Percentiles rank a stretch among this genome's conserved stretches.
These are phyloP conservation scores for Holothuria leucospilota DNA, from an alignment of 53 echinoderm and acorn worm species.

Conservation along the genomic window DNA sequence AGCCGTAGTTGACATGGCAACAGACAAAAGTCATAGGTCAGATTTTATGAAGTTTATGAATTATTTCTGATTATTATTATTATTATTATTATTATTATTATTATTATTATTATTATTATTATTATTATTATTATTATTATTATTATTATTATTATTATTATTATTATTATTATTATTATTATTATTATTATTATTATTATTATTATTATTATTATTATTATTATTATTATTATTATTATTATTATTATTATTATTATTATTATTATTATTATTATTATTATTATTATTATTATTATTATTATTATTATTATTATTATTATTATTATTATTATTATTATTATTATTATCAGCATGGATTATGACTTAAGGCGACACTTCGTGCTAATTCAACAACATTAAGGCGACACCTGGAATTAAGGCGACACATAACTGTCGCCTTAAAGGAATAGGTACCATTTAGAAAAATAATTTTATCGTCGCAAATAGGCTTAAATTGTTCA, in stretches of 20 bases:
- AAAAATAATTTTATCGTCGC: too few species aligned
- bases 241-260: neutral
- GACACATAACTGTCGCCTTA: too few species aligned
- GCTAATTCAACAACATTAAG: too few species aligned
- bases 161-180: neutral
- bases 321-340: slow-evolving; percentile 22
- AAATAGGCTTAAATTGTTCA: too few species aligned
- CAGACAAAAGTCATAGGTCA: too few species aligned
- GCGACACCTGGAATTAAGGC: too few species aligned
- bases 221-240: neutral
- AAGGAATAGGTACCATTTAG: too few species aligned
- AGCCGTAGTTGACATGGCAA: too few species aligned
- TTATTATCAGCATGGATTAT: too few species aligned
- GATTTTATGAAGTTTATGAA: too few species aligned
- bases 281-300: slow-evolving; percentile 26
- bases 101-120: neutral
- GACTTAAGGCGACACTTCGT: too few species aligned
- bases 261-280: slow-evolving; percentile 22
- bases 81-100: slow-evolving; percentile 17
- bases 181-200: neutral
- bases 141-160: neutral
- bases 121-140: neutral
- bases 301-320: slow-evolving; percentile 22
- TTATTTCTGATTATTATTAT: neutral
- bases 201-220: neutral